These are phyloP conservation scores for Pegoplata infirma DNA, from an alignment of 2,888 invertebrate genomes.

Conservation along the genomic window DNA sequence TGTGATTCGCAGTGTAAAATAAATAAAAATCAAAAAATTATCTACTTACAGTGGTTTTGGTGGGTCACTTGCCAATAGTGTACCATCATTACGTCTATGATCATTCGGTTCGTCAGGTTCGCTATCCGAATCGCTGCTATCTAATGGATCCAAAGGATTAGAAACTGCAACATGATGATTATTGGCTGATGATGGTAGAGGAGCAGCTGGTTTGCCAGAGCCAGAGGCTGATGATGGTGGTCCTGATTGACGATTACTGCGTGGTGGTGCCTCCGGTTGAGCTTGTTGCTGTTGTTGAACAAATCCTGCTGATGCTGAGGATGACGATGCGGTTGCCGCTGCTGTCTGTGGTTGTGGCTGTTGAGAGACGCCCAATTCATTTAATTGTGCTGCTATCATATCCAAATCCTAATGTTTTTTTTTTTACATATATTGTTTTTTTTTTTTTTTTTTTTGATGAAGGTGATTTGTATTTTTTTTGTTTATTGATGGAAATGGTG, in stretches of 20 bases:
- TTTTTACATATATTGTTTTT: slow-evolving; percentile 62
- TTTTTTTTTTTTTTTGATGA: slow-evolving; percentile 60
- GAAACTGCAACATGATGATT: slow-evolving; percentile 78
- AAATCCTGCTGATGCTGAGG: slow-evolving; percentile 48
- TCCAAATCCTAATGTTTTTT: slow-evolving; percentile 90
- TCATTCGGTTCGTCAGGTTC: slow-evolving; percentile 90
- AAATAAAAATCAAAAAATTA: background rate
- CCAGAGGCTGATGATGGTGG: slow-evolving; percentile 70
- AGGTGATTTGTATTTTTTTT: slow-evolving; percentile 48
- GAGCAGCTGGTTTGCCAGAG: slow-evolving; percentile 75
- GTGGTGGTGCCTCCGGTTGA: slow-evolving; percentile 85
- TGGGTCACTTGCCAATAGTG: slow-evolving; percentile 96
- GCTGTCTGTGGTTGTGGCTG: slow-evolving; percentile 77
- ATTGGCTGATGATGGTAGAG: slow-evolving; percentile 75
- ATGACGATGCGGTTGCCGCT: slow-evolving; percentile 65
- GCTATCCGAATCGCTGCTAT: slow-evolving; percentile 88
- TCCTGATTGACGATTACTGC: slow-evolving; percentile 80
- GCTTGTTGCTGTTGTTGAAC: slow-evolving; percentile 76
- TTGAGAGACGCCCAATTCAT: slow-evolving; percentile 89
- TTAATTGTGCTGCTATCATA: slow-evolving; percentile 96
- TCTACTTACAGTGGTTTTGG: slow-evolving; percentile 95
- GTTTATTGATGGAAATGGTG: slow-evolving; percentile 36
- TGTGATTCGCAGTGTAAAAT: no score
- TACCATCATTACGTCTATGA: slow-evolving; percentile 92
- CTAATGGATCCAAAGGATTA: slow-evolving; percentile 83